Conservation (phyloP, 2,797 vertebrate species). For the Cygnus olor region DNA sequence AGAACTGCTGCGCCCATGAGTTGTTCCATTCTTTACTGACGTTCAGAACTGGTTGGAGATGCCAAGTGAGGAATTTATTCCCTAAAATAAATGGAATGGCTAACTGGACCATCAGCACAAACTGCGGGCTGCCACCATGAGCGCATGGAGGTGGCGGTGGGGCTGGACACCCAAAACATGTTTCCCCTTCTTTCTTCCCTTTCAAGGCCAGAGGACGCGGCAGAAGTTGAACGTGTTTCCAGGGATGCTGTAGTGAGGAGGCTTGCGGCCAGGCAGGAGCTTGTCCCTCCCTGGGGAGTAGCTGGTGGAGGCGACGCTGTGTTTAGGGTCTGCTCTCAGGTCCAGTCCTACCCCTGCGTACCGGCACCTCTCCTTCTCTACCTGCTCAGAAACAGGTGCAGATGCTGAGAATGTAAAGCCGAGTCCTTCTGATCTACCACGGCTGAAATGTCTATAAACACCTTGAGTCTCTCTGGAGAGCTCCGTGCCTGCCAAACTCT, state of each 20-base stretch:
- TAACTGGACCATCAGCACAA: neutral
- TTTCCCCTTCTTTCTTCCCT: neutral
- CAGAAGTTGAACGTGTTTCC: neutral
- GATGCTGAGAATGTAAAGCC: neutral
- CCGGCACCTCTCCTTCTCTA: neutral
- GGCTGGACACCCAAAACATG: neutral
- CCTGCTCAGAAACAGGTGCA: slow-evolving; percentile 10
- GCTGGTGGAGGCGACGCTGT: neutral
- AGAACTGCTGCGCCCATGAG: neutral
- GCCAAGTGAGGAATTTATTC: neutral
- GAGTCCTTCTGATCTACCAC: neutral
- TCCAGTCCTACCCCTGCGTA: neutral
- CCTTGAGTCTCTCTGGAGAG: slow-evolving; percentile 22
- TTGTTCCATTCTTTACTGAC: neutral
- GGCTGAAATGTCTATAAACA: slow-evolving; percentile 56
- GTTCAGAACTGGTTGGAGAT: neutral
- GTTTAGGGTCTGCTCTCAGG: neutral
- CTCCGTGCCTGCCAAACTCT: neutral
- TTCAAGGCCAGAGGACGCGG: neutral
- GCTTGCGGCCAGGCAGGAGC: neutral
- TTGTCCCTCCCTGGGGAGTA: neutral
- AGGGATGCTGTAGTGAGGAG: neutral
- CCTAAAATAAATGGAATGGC: neutral
- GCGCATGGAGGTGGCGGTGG: neutral
- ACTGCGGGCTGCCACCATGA: rapidly evolving